Conservation (phyloP, 2,888 invertebrate genomes). For the Lasioglossum vierecki region DNA sequence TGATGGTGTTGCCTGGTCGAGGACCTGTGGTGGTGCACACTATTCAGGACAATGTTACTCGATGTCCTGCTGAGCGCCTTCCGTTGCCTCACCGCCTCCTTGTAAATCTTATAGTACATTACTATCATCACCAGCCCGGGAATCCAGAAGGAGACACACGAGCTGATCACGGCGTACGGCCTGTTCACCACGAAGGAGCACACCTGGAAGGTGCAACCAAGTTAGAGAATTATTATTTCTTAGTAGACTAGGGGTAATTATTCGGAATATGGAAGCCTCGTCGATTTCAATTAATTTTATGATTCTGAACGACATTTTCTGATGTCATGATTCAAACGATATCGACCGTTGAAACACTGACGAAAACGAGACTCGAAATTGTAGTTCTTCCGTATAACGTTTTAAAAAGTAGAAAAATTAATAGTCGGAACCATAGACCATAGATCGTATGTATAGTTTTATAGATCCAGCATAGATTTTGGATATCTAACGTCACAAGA, state of each 20-base stretch:
- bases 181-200: slow-evolving; percentile 94
- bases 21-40: slow-evolving; percentile 92
- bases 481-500: too few species aligned
- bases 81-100: slow-evolving; percentile 92
- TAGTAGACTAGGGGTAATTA: too few species aligned
- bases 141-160: slow-evolving; percentile 96
- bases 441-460: too few species aligned
- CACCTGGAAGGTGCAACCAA: slow-evolving; percentile 73
- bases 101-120: slow-evolving; percentile 93
- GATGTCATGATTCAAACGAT: too few species aligned
- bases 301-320: too few species aligned
- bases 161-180: slow-evolving; percentile 94
- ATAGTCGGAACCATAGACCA: too few species aligned
- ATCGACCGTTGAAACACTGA: background rate
- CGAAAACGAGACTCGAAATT: too few species aligned
- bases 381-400: too few species aligned
- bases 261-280: too few species aligned
- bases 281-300: too few species aligned
- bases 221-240: background rate
- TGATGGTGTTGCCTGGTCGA: slow-evolving; percentile 89
- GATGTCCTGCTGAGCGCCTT: slow-evolving; percentile 94
- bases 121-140: slow-evolving; percentile 96
- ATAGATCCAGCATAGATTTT: too few species aligned
- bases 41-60: slow-evolving; percentile 93
- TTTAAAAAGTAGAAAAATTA: too few species aligned